Conservation (phyloP, 1,140 invertebrate genomes). For the Spodoptera frugiperda region DNA sequence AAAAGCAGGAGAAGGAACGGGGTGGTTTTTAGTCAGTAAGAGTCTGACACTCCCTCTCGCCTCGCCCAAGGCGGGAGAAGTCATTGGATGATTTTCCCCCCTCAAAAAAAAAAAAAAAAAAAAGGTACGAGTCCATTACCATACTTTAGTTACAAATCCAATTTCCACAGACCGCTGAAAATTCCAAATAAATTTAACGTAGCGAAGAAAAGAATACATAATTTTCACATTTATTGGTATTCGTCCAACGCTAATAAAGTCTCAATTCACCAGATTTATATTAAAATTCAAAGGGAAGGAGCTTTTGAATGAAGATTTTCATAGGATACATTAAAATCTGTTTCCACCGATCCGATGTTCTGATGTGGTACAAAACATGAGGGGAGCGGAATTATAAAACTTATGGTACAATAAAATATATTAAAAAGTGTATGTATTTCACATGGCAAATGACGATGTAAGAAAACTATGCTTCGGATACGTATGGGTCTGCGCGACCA, state of each 20-base stretch:
- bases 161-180: neutral
- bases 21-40: too few species aligned
- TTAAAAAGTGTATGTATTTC: too few species aligned
- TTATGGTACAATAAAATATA: too few species aligned
- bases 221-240: conserved; percentile 77
- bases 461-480: too few species aligned
- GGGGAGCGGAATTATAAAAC: neutral
- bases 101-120: too few species aligned
- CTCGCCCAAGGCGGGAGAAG: too few species aligned
- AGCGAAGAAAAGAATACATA: conserved; percentile 59
- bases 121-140: too few species aligned
- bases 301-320: conserved; percentile 81
- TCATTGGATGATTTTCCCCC: too few species aligned
- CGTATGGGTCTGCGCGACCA: too few species aligned
- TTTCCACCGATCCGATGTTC: conserved; percentile 74
- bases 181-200: conserved; percentile 24
- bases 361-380: conserved; percentile 56
- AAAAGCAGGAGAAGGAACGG: too few species aligned
- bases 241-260: conserved; percentile 81
- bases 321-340: conserved; percentile 86
- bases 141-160: neutral
- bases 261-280: conserved; percentile 78
- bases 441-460: too few species aligned
- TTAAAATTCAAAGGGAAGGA: conserved; percentile 83
- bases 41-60: too few species aligned